Percentiles rank a stretch among this genome's conserved stretches.
Conservation (phyloP, 2,797 vertebrate species). For the Macrochelys suwanniensis region DNA sequence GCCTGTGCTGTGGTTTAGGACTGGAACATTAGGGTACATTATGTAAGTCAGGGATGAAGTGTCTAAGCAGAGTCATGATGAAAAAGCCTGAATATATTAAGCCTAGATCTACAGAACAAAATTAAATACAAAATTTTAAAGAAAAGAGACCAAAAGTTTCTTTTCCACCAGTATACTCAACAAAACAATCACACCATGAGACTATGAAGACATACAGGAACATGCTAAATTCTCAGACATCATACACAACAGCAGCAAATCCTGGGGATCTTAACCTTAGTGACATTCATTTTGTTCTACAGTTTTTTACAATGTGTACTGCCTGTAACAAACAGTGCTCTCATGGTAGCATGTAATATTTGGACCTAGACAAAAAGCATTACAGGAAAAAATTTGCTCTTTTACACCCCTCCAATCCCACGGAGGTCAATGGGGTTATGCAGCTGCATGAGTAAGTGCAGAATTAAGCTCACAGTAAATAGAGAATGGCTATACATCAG, state of each 20-base stretch:
- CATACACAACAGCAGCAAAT: background rate
- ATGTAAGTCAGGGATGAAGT: background rate
- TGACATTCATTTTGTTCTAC: background rate
- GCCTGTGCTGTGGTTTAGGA: background rate
- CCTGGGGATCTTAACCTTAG: background rate
- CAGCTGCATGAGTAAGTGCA: conserved; percentile 20
- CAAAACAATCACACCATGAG: background rate
- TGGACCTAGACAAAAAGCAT: conserved; percentile 52
- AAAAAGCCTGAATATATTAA: background rate
- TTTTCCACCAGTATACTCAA: background rate
- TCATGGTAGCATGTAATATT: conserved; percentile 12
- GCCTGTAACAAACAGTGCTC: background rate
- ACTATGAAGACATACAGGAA: background rate
- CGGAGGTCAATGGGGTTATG: conserved; percentile 44
- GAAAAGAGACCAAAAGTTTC: background rate
- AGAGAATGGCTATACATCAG: conserved; percentile 14
- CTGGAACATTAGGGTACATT: background rate
- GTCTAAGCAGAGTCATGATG: background rate
- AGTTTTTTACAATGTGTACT: background rate
- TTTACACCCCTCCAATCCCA: conserved; percentile 42
- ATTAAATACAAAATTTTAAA: background rate
- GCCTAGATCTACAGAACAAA: background rate
- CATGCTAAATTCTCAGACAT: background rate
- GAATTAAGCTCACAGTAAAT: background rate
- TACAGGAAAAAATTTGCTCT: conserved; percentile 7